phyloP scores from a whole-genome alignment of 2,797 vertebrate genomes.

The Oreochromis mossambicus region DNA sequence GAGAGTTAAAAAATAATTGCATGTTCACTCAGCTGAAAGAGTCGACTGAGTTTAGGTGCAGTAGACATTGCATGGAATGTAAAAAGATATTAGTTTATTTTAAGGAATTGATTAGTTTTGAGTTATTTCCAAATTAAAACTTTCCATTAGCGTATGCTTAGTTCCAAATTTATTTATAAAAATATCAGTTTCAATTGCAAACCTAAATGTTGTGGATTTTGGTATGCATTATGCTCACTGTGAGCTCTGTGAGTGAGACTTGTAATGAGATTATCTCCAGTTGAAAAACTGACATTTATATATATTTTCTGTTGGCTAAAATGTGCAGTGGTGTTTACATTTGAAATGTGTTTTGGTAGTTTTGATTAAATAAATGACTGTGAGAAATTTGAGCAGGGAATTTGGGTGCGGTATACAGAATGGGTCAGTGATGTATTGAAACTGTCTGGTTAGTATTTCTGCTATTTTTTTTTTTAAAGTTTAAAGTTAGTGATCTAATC shows the following conservation, averaged over 20 bases:
- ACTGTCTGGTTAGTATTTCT: not conserved
- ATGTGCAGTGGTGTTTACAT: not conserved
- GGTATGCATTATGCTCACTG: not conserved
- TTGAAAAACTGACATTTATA: not conserved
- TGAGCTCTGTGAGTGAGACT: not conserved
- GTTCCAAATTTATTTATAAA: not conserved
- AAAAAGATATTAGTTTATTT: fast-evolving
- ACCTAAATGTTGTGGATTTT: not conserved
- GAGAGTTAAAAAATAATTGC: not conserved
- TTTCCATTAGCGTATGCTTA: not conserved
- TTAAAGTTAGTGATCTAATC: not conserved
- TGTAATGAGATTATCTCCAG: not conserved
- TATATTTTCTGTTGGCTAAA: not conserved
- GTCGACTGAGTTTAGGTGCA: not conserved
- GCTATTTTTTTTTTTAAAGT: not conserved
- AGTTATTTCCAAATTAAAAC: not conserved
- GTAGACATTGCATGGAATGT: not conserved
- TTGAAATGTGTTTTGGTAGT: not conserved
- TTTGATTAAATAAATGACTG: not conserved
- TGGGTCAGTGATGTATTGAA: not conserved
- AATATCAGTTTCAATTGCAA: not conserved
- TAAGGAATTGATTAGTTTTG: not conserved
- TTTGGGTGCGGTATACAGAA: not conserved
- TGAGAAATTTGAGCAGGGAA: not conserved
- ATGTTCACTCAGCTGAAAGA: not conserved